Base-by-base conservation (phyloP, 1,140 invertebrate genomes). In the Zaprionus kolodkinae region DNA sequence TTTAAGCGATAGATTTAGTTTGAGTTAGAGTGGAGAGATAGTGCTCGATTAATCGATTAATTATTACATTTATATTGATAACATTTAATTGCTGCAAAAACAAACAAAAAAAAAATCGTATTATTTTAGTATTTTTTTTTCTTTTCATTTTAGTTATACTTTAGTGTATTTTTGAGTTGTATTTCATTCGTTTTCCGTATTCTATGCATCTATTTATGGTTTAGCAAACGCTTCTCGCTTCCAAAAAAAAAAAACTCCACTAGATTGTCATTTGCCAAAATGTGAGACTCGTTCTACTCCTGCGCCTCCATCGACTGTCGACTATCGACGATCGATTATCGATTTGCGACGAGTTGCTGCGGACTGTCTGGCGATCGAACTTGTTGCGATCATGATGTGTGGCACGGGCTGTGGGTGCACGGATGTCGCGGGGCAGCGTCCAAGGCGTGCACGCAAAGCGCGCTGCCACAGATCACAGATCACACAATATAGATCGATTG, bases 241-340 rank as follows among this genome's bases (percentile, higher is more conserved):
- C 21, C 2, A 1, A 21, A 21, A 21, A 21, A 21, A 21, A 77
- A 79, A 69, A 79, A 65, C 68, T 69, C 71, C 52, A 61, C 85
- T 89, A 79, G 81, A 89, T 89, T 88, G 85, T 85, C 85, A 76
- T 84, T 89, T 84, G 84, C 85, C 84, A 89, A 79, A 72, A 21
- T 21, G 21, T 71, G 72, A 69, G 64, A 38, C 45, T 50, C 65
- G 79, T 56, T n/a, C 27, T 5, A 0, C 27, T 52, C 52, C 30
- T 21, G n/a, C 25, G 2, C 40, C n/a, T 9, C 17, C 36, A 3
- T n/a, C 43, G n/a, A 54, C 48, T 65, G 15, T 59, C 35, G 56
- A 67, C 45, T 50, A 54, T 21, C 21, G 2, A 6, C 56, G 17
- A 27, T 21, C 21, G 21, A 21, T 45, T 21, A 52, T 9, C 25